Evolutionary conservation across 1,140 invertebrate species (phyloP).

Genomic region (Neotoxoptera formosana): DNA sequence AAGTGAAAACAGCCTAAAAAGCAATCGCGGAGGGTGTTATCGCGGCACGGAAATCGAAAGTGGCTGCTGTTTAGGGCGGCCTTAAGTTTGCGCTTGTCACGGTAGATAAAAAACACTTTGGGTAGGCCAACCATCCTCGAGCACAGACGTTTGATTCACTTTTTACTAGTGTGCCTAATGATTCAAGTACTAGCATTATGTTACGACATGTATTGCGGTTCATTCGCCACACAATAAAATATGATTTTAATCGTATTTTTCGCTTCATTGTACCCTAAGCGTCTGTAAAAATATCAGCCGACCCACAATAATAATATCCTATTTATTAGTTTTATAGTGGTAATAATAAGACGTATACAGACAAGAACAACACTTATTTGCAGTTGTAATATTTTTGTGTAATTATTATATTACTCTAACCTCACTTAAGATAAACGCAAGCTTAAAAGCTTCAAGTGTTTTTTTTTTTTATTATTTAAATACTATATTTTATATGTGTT

Average conservation of each 20-base stretch:
- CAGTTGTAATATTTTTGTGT: background rate
- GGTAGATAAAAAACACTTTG: slow-evolving; percentile 10
- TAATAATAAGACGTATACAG: background rate
- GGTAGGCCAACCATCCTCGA: background rate
- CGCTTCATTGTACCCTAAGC: background rate
- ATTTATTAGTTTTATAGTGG: background rate
- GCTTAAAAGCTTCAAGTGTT: background rate
- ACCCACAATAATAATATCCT: background rate
- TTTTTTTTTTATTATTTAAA: background rate
- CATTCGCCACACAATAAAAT: background rate
- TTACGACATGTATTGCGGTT: background rate
- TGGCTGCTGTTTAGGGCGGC: background rate
- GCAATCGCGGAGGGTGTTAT: background rate
- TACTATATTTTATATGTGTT: background rate
- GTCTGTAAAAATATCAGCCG: background rate
- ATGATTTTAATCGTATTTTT: slow-evolving; percentile 13
- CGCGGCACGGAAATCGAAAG: background rate
- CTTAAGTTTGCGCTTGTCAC: background rate
- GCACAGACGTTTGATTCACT: background rate
- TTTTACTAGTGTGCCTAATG: slow-evolving; percentile 17
- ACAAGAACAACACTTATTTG: background rate
- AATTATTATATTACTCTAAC: background rate
- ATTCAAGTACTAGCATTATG: background rate
- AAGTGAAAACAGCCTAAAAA: background rate
- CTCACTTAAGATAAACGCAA: background rate